These are phyloP conservation scores for Hucho hucho DNA, from an alignment of 2,113 vertebrate genomes.

Conservation along the genomic window DNA sequence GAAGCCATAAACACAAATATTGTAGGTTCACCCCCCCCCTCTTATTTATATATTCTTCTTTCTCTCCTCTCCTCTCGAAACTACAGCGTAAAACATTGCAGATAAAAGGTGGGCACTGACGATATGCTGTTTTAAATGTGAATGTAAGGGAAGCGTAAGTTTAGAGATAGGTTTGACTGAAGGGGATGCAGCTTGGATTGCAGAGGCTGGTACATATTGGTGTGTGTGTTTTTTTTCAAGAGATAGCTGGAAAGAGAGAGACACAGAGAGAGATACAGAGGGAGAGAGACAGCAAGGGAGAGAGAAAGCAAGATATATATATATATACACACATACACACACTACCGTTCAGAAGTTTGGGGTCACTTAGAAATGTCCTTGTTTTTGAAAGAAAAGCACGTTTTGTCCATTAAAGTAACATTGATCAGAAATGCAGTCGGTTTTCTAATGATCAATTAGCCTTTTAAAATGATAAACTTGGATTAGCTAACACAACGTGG, in stretches of 20 bases:
- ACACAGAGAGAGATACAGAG: not conserved
- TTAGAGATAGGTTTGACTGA: constrained; percentile 62
- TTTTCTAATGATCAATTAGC: no score
- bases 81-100: constrained; percentile 62
- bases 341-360: no score
- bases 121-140: constrained; percentile 67
- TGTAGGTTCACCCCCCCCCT: constrained; percentile 39
- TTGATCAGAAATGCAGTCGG: no score
- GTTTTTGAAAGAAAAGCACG: no score
- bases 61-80: constrained; percentile 35
- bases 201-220: not conserved
- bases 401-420: no score
- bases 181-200: constrained; percentile 37
- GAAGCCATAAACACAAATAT: constrained; percentile 76
- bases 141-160: constrained; percentile 69
- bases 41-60: constrained; percentile 7
- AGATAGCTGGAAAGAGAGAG: not conserved
- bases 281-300: not conserved
- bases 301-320: not conserved
- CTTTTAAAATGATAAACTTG: no score
- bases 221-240: not conserved
- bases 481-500: no score
- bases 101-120: constrained; percentile 57
- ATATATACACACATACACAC: no score
- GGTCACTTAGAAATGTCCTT: no score